These are phyloP conservation scores for Pachycephus smyrnensis DNA, from an alignment of 2,888 invertebrate genomes.

Conservation along the genomic window DNA sequence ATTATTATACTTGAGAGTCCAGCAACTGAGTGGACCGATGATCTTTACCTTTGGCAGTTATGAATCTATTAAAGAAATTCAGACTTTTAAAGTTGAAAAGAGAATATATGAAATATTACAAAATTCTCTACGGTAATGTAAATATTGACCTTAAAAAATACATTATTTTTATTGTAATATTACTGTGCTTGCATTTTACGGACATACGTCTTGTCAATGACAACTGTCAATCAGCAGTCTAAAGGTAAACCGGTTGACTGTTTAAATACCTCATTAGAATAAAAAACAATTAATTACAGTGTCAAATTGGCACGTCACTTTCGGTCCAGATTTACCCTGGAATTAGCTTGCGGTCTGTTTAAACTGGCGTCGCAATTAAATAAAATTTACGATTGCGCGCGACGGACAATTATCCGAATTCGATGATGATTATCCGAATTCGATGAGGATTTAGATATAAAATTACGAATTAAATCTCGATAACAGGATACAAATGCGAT, in stretches of 20 bases:
- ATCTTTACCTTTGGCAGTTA: neutral
- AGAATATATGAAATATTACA: neutral
- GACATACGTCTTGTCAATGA: neutral
- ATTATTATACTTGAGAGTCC: neutral
- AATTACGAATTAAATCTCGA: neutral
- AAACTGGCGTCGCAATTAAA: neutral
- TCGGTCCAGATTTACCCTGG: neutral
- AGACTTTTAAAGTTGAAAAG: neutral
- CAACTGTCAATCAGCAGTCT: neutral
- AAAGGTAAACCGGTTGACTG: neutral
- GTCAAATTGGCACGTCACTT: neutral
- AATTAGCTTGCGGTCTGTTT: neutral
- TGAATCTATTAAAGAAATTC: neutral
- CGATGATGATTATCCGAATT: neutral
- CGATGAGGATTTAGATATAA: too few relatives aligned
- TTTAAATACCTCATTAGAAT: neutral
- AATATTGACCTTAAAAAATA: neutral
- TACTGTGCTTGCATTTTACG: too few relatives aligned
- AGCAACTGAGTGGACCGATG: neutral
- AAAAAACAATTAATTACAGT: neutral
- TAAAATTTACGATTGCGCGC: neutral
- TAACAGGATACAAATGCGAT: neutral
- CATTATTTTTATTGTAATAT: too few relatives aligned
- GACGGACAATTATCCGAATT: neutral
- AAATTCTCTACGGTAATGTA: neutral